Conservation (phyloP, 2,797 vertebrate genomes). For the Sitta carolinensis region DNA sequence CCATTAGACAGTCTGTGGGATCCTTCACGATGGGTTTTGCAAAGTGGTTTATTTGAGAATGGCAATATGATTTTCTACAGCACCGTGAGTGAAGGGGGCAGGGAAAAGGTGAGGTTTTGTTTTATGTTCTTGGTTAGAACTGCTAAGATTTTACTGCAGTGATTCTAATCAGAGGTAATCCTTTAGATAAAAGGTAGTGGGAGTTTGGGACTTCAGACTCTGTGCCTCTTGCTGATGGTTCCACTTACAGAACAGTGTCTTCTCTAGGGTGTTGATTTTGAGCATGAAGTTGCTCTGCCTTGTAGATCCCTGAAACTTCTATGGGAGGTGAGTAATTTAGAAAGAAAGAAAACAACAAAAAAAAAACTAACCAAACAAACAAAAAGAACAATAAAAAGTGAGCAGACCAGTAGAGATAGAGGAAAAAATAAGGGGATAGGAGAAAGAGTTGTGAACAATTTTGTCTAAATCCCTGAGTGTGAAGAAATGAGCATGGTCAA, state of each 20-base stretch:
- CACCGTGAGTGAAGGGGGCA: not conserved
- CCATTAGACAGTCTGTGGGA: not conserved
- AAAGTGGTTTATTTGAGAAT: not conserved
- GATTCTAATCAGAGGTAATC: not conserved
- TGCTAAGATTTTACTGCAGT: not conserved
- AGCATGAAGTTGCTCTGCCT: not conserved
- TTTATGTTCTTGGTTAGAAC: not conserved
- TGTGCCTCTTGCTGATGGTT: not conserved
- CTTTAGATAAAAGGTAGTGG: not conserved
- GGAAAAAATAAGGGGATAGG: not conserved
- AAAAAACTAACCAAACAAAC: not conserved
- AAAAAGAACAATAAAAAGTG: rapidly evolving
- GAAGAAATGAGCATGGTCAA: not conserved
- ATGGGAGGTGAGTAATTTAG: not conserved
- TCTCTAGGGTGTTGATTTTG: not conserved
- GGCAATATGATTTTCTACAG: not conserved
- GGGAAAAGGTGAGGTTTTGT: not conserved
- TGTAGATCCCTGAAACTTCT: not conserved
- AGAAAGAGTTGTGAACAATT: not conserved
- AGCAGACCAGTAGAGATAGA: not conserved
- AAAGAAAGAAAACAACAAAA: not conserved
- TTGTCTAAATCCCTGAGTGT: not conserved
- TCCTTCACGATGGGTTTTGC: not conserved
- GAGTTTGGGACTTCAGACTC: not conserved
- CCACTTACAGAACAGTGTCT: not conserved